Percentiles rank a stretch among this genome's conserved stretches.
phyloP scores from a whole-genome alignment of 2,888 invertebrate genomes.

The Linnaemya vulpina region DNA sequence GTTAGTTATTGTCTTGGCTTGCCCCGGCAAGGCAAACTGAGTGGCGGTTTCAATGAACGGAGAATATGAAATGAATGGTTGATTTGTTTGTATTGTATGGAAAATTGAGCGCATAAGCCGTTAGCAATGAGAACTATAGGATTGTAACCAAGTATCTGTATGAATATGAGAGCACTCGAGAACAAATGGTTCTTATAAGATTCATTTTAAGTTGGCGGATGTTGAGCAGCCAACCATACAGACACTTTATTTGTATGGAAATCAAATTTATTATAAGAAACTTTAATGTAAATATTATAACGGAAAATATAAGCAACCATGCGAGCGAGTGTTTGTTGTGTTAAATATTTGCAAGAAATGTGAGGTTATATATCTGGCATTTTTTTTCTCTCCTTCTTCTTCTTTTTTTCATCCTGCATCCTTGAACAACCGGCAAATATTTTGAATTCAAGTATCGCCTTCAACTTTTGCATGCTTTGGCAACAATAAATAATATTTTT shows the following conservation, averaged over 20 bases:
- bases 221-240: slow-evolving; percentile 70
- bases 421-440: slow-evolving; percentile 41
- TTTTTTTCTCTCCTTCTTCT: too few relatives aligned
- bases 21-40: slow-evolving; percentile 1
- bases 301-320: not conserved
- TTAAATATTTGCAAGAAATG: slow-evolving; percentile 14
- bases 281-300: slow-evolving; percentile 61
- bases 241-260: slow-evolving; percentile 71
- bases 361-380: not conserved
- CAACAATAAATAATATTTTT: slow-evolving; percentile 18
- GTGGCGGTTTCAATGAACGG: slow-evolving; percentile 14
- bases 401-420: too few relatives aligned
- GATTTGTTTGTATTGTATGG: slow-evolving; percentile 63
- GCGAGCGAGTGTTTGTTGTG: not conserved
- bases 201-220: slow-evolving; percentile 69
- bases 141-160: slow-evolving; percentile 43
- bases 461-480: slow-evolving; percentile 47
- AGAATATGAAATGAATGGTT: slow-evolving; percentile 33
- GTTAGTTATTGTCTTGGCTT: slow-evolving; percentile 1
- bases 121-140: slow-evolving; percentile 61
- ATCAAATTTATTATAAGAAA: slow-evolving; percentile 71
- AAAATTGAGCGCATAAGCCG: slow-evolving; percentile 67
- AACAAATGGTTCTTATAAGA: slow-evolving; percentile 46
- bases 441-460: slow-evolving; percentile 58
- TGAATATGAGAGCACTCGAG: slow-evolving; percentile 21